phyloP scores from a whole-genome alignment of 2,113 vertebrate genomes.

The Sakesphorus luctuosus region DNA sequence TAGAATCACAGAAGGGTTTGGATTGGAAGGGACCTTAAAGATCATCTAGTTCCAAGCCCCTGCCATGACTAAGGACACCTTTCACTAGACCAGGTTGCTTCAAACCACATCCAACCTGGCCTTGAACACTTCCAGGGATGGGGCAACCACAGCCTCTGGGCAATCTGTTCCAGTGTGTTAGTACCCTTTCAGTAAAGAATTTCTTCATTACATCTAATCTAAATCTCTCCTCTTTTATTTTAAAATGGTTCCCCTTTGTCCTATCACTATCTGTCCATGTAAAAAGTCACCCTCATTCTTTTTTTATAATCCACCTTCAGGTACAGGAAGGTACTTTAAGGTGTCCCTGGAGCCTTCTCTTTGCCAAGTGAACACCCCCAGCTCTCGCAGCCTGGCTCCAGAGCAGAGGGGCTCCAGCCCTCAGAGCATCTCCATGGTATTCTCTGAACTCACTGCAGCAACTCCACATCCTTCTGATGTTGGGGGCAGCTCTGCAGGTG shows the following conservation, averaged over 20 bases:
- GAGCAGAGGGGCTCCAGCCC: background rate
- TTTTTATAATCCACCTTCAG: background rate
- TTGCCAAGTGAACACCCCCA: background rate
- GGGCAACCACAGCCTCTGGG: background rate
- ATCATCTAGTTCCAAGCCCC: background rate
- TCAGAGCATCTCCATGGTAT: background rate
- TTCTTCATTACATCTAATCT: background rate
- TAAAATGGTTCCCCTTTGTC: background rate
- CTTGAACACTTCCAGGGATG: background rate
- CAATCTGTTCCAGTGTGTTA: background rate
- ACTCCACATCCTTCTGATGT: background rate
- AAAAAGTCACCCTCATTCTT: background rate
- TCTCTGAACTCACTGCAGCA: background rate
- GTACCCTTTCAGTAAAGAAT: background rate
- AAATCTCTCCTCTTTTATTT: background rate
- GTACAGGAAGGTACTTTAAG: background rate
- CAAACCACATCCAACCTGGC: background rate
- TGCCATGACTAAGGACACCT: background rate
- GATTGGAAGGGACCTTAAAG: background rate
- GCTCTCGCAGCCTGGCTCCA: background rate
- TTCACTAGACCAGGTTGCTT: background rate
- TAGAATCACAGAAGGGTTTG: background rate
- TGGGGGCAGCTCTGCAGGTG: background rate
- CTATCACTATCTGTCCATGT: background rate
- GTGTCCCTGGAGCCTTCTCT: background rate